These are phyloP conservation scores for Xestia rhomboidea DNA, from an alignment of 2,888 invertebrate species.

Conservation along the genomic window DNA sequence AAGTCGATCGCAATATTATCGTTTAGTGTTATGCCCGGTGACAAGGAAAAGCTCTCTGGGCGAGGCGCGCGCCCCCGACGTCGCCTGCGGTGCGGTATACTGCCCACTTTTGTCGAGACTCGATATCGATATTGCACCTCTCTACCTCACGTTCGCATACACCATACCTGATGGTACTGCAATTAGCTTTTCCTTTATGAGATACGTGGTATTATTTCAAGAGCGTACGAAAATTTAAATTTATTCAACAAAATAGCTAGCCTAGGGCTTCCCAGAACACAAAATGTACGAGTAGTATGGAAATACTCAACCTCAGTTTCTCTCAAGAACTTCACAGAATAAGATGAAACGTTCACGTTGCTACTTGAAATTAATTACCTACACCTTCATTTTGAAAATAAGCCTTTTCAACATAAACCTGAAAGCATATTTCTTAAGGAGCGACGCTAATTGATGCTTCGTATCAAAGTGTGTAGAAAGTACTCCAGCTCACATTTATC, in stretches of 20 bases:
- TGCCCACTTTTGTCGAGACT: slow-evolving; percentile 67
- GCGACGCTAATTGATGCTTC: slow-evolving; percentile 50
- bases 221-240: neutral
- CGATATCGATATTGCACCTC: slow-evolving; percentile 70
- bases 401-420: slow-evolving; percentile 8
- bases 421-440: slow-evolving; percentile 11
- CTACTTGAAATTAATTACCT: slow-evolving; percentile 8
- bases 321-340: neutral
- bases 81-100: slow-evolving; percentile 75
- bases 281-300: neutral
- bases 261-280: neutral
- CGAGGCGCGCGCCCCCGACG: slow-evolving; percentile 76
- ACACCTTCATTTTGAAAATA: slow-evolving; percentile 15
- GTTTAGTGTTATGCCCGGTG: slow-evolving; percentile 88
- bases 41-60: slow-evolving; percentile 89
- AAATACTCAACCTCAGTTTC: slow-evolving; percentile 5
- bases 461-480: slow-evolving; percentile 58
- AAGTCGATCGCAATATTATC: slow-evolving; percentile 87
- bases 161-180: slow-evolving; percentile 37
- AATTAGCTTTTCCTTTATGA: slow-evolving; percentile 22
- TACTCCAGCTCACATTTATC: slow-evolving; percentile 62
- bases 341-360: neutral
- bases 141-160: slow-evolving; percentile 65
- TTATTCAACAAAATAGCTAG: neutral
- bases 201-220: neutral